Evolutionary conservation across 2,113 vertebrate species (phyloP), one percentile per base, ranked within the genome.

Genomic region (Nestor notabilis): DNA sequence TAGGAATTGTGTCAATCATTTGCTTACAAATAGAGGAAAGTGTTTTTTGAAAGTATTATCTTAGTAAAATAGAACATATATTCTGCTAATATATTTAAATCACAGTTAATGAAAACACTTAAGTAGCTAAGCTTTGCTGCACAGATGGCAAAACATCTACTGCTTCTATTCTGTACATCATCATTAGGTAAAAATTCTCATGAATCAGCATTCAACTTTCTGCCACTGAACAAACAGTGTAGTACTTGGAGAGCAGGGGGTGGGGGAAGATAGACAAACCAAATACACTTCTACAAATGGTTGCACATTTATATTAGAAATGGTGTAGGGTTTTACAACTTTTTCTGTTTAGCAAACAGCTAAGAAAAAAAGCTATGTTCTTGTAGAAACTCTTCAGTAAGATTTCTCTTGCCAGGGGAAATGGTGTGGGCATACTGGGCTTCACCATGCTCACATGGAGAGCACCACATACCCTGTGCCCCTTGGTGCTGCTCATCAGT

Each of bases 371-470:
- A 18, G 3, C 11, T 43, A 21, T 13, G 61, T 12, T 35, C 21
- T 24, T 35, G 18, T 39, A 15, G 47, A 68, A 61, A 13, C 31
- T 41, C 17, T 37, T 75, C 17, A 16, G 7, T 47, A 20, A 5
- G 37, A 16, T 44, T 66, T 35, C n/a, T 43, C 80, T 69, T 21
- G 27, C 20, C 12, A 9, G 20, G 43, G 11, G 25, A 77, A 55
- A 17, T 9, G 21, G 4, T 27, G 27, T 5, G 27, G 41, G 17
- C 39, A 25, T 1, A 0, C 7, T 11, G 47, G 25, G 3, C 58
- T 72, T 55, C 23, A 11, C 25, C 0, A 0, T 17, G 13, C 27
- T 39, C 1, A 13, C 25, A 15, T 7, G 23, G 8, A 9, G 7
- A 65, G 18, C 9, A 5, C 9, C 8, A 1, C 1, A 19, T 11